Evolutionary conservation across 2,888 invertebrate species (phyloP).

Genomic region (Herminia tarsipennalis): DNA sequence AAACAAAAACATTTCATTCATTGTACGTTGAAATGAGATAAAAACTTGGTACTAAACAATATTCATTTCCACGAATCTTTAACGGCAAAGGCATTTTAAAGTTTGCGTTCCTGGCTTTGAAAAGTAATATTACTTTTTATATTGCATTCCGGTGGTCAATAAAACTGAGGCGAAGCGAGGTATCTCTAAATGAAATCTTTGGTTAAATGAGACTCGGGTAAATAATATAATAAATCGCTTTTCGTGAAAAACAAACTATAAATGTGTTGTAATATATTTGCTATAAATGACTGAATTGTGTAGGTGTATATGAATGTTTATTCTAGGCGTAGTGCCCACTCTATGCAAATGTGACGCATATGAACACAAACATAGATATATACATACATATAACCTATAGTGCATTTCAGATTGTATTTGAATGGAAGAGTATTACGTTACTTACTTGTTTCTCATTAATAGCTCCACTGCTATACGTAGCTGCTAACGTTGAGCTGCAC

Average conservation of each 20-base stretch:
- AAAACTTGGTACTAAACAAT: conserved; percentile 2
- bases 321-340: too few species aligned
- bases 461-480: conserved; percentile 98
- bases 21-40: conserved; percentile 2
- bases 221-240: too few species aligned
- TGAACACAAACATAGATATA: too few species aligned
- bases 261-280: too few species aligned
- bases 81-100: conserved; percentile 1
- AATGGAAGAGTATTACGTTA: not conserved
- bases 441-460: conserved; percentile 93
- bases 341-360: too few species aligned
- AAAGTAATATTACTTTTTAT: conserved; percentile 9
- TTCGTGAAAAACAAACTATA: too few species aligned
- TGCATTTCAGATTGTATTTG: too few species aligned
- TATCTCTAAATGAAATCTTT: not conserved
- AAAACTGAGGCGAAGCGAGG: not conserved
- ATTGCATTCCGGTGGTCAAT: conserved; percentile 2
- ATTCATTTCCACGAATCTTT: conserved; percentile 4
- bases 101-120: conserved; percentile 2
- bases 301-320: too few species aligned
- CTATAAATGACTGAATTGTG: too few species aligned
- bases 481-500: conserved; percentile 98
- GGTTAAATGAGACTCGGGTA: not conserved
- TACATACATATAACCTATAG: too few species aligned
- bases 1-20: conserved; percentile 1